Base-by-base conservation (phyloP, 2,888 invertebrate species). In the Chelonus formosanus region DNA sequence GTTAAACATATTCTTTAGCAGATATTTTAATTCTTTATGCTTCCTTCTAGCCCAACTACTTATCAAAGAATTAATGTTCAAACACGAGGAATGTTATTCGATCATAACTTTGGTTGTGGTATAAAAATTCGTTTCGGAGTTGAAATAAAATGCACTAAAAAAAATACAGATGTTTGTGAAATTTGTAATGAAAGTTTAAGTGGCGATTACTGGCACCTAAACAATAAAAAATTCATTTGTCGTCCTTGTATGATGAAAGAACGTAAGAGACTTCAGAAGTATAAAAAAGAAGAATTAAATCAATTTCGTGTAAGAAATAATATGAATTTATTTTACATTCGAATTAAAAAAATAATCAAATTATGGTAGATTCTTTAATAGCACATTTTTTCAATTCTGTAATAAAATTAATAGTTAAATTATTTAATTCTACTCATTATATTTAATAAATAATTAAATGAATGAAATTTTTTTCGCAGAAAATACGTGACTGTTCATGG, bases 201-300 rank as follows among this genome's bases (percentile, higher is more conserved):
- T 8, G 85, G 86, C 0, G 87, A 87, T 78, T 87, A 86, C 71
- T 87, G 87, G 87, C 86, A 86, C 50, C 71, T 72, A 36, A 75
- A 77, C 45, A 76, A 81, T 70, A 74, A 74, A 68, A 71, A 76
- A 32, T 86, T 84, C 69, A 76, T 87, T 47, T 87, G 87, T 65
- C 81, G 85, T 65, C 63, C 73, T 7, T 87, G 87, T 68, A 86
- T 85, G 85, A 70, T 48, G 44, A 81, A 81, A 70, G 85, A 85
- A 73, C 79, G 77, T 40, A 71, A 67, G 20, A 75, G 74, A 6
- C 73, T 73, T 3, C 79, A 80, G 58, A 78, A 81, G 44, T 81
- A 78, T 61, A 76, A 66, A 10, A 75, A 65, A 40, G 65, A 67
- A 8, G 62, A 74, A 54, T 65, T 77, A 35, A 65, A 67, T 57